phyloP scores from a whole-genome alignment of 1,140 invertebrate genomes.

The Tetranychus cinnabarinus region DNA sequence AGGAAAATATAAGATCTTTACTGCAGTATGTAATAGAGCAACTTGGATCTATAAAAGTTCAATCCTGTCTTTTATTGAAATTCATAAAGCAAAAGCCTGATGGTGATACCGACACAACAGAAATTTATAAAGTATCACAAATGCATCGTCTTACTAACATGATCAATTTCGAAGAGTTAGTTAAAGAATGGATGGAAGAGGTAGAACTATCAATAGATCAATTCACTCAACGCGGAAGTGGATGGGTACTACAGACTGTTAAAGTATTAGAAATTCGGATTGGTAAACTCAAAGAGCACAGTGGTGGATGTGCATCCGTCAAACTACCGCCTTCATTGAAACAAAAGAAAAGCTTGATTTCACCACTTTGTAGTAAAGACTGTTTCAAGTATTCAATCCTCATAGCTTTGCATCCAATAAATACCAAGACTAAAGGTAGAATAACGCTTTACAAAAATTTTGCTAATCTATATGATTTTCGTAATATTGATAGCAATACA shows the following conservation, averaged over 20 bases:
- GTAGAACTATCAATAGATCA: neutral
- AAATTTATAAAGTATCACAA: neutral
- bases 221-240: neutral
- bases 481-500: neutral
- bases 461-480: neutral
- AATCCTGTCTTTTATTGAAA: neutral
- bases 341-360: neutral
- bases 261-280: neutral
- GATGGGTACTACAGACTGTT: neutral
- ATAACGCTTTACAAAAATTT: neutral
- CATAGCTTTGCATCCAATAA: neutral
- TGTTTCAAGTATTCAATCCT: neutral
- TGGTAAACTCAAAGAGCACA: neutral
- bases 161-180: neutral
- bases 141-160: neutral
- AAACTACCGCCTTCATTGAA: neutral
- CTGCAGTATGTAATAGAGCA: too few relatives aligned
- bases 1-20: too few relatives aligned
- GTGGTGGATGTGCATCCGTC: neutral
- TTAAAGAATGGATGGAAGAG: neutral
- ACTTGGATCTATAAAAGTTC: too few relatives aligned
- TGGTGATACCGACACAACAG: neutral
- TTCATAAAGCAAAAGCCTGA: neutral
- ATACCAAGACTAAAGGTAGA: neutral
- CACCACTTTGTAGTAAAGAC: neutral